phyloP scores from a whole-genome alignment of 2,888 invertebrate genomes.

The Parelbella ahira region DNA sequence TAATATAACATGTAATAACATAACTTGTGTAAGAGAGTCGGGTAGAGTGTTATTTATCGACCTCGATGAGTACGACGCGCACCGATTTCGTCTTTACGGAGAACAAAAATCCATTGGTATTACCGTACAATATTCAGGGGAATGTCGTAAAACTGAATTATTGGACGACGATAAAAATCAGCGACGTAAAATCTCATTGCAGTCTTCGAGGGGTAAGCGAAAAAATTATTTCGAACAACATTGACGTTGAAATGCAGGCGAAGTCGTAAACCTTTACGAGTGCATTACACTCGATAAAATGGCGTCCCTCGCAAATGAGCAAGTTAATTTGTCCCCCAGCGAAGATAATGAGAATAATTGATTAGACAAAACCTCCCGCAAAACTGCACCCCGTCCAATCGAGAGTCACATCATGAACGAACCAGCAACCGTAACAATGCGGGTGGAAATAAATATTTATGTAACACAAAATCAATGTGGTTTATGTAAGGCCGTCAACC shows the following conservation, averaged over 20 bases:
- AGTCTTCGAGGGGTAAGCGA: slow-evolving; percentile 42
- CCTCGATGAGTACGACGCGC: slow-evolving; percentile 28
- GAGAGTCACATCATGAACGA: too few relatives aligned
- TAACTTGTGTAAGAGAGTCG: too few relatives aligned
- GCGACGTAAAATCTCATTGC: slow-evolving; percentile 43
- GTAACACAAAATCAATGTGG: slow-evolving; percentile 61
- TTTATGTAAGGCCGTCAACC: slow-evolving; percentile 56
- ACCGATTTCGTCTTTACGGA: slow-evolving; percentile 24
- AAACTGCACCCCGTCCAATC: too few relatives aligned
- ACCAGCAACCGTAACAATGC: too few relatives aligned
- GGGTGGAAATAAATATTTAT: slow-evolving; percentile 41
- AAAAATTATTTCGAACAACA: slow-evolving; percentile 68
- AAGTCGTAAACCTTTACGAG: slow-evolving; percentile 76
- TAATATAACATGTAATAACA: too few relatives aligned
- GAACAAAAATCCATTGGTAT: slow-evolving; percentile 25
- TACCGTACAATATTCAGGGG: slow-evolving; percentile 37
- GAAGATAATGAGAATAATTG: slow-evolving; percentile 3
- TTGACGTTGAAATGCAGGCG: slow-evolving; percentile 56
- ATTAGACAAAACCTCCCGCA: slow-evolving; percentile 23
- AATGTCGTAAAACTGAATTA: slow-evolving; percentile 55
- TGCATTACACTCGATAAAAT: slow-evolving; percentile 69
- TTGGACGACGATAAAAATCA: slow-evolving; percentile 51
- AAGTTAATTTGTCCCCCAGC: slow-evolving; percentile 20
- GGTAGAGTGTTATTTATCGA: slow-evolving; percentile 16
- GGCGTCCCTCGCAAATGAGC: slow-evolving; percentile 57